Percentiles rank a stretch among this genome's conserved stretches.
Conservation (phyloP, 1,140 invertebrate genomes). For the Phortica variegata region DNA sequence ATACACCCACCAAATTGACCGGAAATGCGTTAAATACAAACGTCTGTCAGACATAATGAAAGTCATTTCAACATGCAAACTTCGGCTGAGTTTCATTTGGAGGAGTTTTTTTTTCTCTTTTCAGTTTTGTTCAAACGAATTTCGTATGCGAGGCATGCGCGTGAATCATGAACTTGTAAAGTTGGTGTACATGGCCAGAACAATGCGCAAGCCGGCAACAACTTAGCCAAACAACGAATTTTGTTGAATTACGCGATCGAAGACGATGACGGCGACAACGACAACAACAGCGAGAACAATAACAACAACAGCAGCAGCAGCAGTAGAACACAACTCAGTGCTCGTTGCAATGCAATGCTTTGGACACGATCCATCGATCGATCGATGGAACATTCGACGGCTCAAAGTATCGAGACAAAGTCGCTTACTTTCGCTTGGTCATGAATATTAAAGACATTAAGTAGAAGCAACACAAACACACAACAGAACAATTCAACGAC, state of each 20-base stretch:
- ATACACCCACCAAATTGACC: constrained; percentile 3
- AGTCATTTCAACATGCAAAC: no score
- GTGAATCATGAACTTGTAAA: constrained; percentile 14
- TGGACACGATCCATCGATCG: constrained; percentile 49
- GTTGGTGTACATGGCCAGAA: constrained; percentile 9
- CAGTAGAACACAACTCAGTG: constrained; percentile 6
- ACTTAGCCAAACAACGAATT: constrained; percentile 7
- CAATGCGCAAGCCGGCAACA: no score
- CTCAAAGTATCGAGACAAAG: constrained; percentile 41
- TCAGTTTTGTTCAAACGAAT: constrained; percentile 10
- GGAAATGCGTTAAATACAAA: constrained; percentile 3
- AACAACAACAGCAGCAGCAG: constrained; percentile 13
- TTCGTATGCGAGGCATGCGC: constrained; percentile 1
- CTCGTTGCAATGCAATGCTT: constrained; percentile 31
- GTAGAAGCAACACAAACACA: constrained; percentile 45
- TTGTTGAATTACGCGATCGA: constrained; percentile 40
- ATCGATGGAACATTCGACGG: no score
- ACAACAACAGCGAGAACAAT: constrained; percentile 15
- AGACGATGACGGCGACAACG: constrained; percentile 11
- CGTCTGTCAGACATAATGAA: no score
- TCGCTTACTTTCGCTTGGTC: constrained; percentile 54
- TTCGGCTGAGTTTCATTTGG: no score
- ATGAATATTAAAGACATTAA: constrained; percentile 55
- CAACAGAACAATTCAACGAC: not conserved
- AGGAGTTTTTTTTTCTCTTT: constrained; percentile 22